Base-by-base conservation (phyloP, 1,140 invertebrate genomes). In the Thaumetopoea pityocampa region DNA sequence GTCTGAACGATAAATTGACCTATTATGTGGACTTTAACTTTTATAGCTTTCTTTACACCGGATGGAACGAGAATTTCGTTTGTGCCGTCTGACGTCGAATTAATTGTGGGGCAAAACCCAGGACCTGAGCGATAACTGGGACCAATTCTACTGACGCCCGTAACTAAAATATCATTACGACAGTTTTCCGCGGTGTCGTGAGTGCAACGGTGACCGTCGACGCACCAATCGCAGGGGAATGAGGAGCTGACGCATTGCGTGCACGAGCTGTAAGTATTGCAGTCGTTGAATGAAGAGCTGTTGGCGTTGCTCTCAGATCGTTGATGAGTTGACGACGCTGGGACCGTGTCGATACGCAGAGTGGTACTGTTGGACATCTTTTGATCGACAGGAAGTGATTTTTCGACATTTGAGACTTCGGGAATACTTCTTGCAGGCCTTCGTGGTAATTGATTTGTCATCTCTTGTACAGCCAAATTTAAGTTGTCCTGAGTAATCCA, bases 241-340 rank as follows among this genome's bases (percentile, higher is more conserved):
- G 91, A 92, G 1, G 95, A 96, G 9, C 95, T 96, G 1, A 98
- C 96, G 81, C 96, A 98, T 52, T 95, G 92, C 5, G 95, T 97
- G 78, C 96, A 98, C 17, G 96, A 96, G 49, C 91, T 94, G 84
- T 98, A 97, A 2, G 96, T 96, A 66, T 94, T 96, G 85, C 97
- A 99, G 78, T 98, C 96, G 70, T 98, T 98, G 80, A 98, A 98
- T 1, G 96, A 98, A 70, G 98, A 98, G 79, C 97, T 96, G 1
- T 96, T 97, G 0, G 95, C 94, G 5, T n/a, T n/a, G n/a, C n/a
- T n/a, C n/a, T n/a, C n/a, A n/a, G n/a, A n/a, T n/a, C n/a, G n/a
- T n/a, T n/a, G n/a, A n/a, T n/a, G n/a, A n/a, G n/a, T n/a, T n/a
- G n/a, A 98, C 96, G 80, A 98, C 23, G 93, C 89, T 10, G 96